Conservation (phyloP, 2,797 vertebrate genomes). For the Synaphobranchus kaupii region DNA sequence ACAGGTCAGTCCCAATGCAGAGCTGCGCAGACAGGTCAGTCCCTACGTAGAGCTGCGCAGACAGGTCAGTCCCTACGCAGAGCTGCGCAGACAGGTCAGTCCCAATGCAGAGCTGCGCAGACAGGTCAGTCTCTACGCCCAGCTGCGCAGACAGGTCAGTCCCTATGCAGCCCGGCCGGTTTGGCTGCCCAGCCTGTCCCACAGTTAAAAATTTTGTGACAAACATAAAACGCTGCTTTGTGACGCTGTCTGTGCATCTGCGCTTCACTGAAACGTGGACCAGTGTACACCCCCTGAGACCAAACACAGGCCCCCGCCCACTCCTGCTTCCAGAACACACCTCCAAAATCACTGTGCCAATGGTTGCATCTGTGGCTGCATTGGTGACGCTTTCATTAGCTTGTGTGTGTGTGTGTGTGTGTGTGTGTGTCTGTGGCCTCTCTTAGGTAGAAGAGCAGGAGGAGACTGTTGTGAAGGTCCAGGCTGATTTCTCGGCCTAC, state of each 20-base stretch:
- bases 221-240: too few relatives aligned
- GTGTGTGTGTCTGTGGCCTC: neutral
- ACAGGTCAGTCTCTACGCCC: too few relatives aligned
- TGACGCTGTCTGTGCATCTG: neutral
- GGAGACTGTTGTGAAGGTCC: conserved; percentile 60
- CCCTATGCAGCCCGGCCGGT: too few relatives aligned
- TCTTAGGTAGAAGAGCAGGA: conserved; percentile 38
- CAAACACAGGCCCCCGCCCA: neutral
- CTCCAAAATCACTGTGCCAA: neutral
- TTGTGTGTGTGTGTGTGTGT: neutral
- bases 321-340: neutral
- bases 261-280: neutral
- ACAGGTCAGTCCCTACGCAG: too few relatives aligned
- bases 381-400: neutral
- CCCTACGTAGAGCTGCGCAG: too few relatives aligned
- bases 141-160: too few relatives aligned
- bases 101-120: too few relatives aligned
- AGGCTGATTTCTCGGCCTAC: conserved; percentile 68
- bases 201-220: too few relatives aligned
- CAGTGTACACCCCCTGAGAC: neutral
- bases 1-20: too few relatives aligned
- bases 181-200: too few relatives aligned
- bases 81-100: too few relatives aligned
- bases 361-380: neutral
- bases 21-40: too few relatives aligned